These are phyloP conservation scores for Steinernema khuongi DNA, from an alignment of 1,140 invertebrate genomes.

Conservation along the genomic window DNA sequence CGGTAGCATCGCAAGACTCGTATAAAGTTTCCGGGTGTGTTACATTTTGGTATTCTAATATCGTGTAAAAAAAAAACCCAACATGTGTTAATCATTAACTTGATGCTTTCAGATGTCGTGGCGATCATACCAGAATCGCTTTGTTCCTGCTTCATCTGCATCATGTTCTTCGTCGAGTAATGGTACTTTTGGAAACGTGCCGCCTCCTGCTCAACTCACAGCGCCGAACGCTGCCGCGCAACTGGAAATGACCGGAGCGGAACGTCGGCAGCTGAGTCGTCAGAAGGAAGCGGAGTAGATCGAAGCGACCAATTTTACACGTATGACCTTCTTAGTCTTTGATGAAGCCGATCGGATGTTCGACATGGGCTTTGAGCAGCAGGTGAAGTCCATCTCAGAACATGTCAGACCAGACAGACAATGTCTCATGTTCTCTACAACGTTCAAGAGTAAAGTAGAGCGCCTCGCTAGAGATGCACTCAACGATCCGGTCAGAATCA, in stretches of 20 bases:
- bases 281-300: slow-evolving; percentile 62
- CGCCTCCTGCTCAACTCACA: slow-evolving; percentile 2
- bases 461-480: slow-evolving; percentile 86
- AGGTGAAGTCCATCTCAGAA: slow-evolving; percentile 92
- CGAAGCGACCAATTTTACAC: slow-evolving; percentile 82
- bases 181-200: slow-evolving; percentile 14
- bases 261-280: not conserved
- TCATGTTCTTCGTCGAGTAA: not conserved
- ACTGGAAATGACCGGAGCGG: not conserved
- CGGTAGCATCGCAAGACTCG: no score
- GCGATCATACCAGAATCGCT: slow-evolving; percentile 22
- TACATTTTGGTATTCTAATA: no score
- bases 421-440: slow-evolving; percentile 87
- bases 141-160: slow-evolving; percentile 18
- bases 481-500: slow-evolving; percentile 83
- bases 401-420: slow-evolving; percentile 92
- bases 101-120: slow-evolving; percentile 10
- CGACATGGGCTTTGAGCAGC: slow-evolving; percentile 89
- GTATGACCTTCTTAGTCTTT: slow-evolving; percentile 92
- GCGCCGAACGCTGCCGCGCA: slow-evolving; percentile 12
- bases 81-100: no score
- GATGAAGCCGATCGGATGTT: slow-evolving; percentile 99
- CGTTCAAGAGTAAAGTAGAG: slow-evolving; percentile 88
- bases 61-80: no score
- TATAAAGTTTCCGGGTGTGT: no score